Conservation (phyloP, 2,113 vertebrate species). For the Elgaria multicarinata region DNA sequence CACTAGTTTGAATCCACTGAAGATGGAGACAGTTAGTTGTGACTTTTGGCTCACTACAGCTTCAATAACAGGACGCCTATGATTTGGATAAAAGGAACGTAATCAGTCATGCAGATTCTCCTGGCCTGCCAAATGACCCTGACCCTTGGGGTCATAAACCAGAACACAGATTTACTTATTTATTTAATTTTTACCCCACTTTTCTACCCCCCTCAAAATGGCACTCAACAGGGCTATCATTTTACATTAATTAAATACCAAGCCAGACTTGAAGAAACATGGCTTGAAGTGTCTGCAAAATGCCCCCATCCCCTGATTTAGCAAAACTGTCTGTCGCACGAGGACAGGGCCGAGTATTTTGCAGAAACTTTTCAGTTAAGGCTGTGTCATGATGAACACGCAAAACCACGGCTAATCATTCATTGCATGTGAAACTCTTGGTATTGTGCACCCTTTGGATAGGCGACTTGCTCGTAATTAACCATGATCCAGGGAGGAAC, state of each 20-base stretch:
- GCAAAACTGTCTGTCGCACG: not conserved
- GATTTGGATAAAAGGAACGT: not conserved
- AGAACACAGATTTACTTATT: not conserved
- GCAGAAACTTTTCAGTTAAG: not conserved
- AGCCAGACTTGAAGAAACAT: not conserved
- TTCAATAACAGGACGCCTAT: not conserved
- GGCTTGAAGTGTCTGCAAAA: not conserved
- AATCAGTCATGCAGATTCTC: not conserved
- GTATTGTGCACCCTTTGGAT: not conserved
- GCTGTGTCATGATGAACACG: not conserved
- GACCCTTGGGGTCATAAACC: not conserved
- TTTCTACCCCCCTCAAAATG: no score
- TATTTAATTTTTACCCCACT: no score
- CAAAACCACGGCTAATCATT: not conserved
- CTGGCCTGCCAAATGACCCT: not conserved
- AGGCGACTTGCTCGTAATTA: no score
- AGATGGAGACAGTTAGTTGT: no score
- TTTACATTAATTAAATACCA: not conserved
- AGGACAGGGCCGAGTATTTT: not conserved
- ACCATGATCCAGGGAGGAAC: no score
- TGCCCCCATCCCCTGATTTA: no score
- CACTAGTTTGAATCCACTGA: no score
- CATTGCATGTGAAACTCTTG: not conserved
- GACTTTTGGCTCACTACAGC: not conserved
- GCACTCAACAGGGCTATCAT: no score